phyloP scores from a whole-genome alignment of 2,888 invertebrate species.

The Melolontha melolontha region DNA sequence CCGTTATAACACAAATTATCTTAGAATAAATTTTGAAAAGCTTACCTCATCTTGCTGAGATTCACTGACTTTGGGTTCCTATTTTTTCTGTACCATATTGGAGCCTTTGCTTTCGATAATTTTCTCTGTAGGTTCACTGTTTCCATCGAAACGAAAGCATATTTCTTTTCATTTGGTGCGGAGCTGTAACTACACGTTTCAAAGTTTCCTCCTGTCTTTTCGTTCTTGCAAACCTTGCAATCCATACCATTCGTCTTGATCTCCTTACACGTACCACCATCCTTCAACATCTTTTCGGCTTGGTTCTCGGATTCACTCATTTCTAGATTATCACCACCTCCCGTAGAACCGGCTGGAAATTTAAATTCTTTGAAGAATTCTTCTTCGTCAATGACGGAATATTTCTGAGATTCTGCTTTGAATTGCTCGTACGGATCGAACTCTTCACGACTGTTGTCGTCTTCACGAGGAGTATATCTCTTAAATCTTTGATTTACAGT shows the following conservation, averaged over 20 bases:
- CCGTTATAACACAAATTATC: too few relatives aligned
- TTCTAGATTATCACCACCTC: constrained; percentile 70
- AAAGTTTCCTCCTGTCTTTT: constrained; percentile 79
- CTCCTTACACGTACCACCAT: constrained; percentile 74
- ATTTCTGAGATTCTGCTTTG: constrained; percentile 62
- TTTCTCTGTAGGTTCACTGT: constrained; percentile 60
- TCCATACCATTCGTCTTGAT: constrained; percentile 75
- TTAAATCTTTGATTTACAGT: constrained; percentile 61
- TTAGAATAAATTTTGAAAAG: too few relatives aligned
- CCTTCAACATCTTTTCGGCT: constrained; percentile 71
- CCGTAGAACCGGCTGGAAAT: constrained; percentile 68
- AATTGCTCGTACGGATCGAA: constrained; percentile 69
- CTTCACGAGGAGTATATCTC: constrained; percentile 47
- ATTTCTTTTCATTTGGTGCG: constrained; percentile 78
- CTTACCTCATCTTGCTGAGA: constrained; percentile 14
- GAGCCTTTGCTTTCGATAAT: constrained; percentile 6
- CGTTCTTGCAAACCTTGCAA: constrained; percentile 80
- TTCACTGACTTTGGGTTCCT: constrained; percentile 18
- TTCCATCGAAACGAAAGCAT: constrained; percentile 75
- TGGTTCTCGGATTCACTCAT: constrained; percentile 74
- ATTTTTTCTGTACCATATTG: constrained; percentile 13
- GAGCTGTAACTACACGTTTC: constrained; percentile 85
- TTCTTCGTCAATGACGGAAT: constrained; percentile 68
- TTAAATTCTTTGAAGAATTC: constrained; percentile 61
- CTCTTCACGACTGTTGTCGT: constrained; percentile 59